Evolutionary conservation across 2,113 vertebrate genomes (phyloP), one percentile per base, ranked within the genome.

Genomic region (Cyanoramphus novaezelandiae): DNA sequence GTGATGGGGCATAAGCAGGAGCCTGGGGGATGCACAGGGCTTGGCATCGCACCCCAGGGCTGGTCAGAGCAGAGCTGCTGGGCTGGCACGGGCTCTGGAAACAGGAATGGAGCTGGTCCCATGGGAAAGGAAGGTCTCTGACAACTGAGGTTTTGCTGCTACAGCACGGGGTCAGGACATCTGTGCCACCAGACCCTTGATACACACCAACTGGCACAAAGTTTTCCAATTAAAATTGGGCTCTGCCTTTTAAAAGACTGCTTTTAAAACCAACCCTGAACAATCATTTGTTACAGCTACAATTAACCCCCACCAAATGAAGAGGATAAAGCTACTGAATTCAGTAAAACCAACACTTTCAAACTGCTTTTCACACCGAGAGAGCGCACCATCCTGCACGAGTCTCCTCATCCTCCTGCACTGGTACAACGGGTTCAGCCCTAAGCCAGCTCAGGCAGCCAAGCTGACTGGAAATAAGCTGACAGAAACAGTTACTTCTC

Each of bases 371-470:
- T 27, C 39, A 50, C 25, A 5, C 41, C 0, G 6, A 65, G 25
- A 6, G 6, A 23, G 47, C 10, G 11, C 23, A 16, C 21, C 0
- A 3, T 14, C 19, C 39, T 74, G n/a, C 4, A 1, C 0, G 24
- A 13, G 79, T 1, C 10, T 10, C 39, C 27, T 29, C 50, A 4
- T 17, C 46, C 29, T 81, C 44, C 64, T 31, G 44, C 53, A 9
- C 0, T 2, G 37, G 21, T 1, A 10, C 37, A 33, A 35, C 6
- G 4, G 59, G 9, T 19, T 37, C 72, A 44, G 63, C 35, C 2
- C 2, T 25, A 18, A 41, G 3, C 6, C 59, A 43, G 65, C 63
- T 14, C 43, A 10, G 52, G 60, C 33, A 47, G 65, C 44, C 37
- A 41, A 15, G 8, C 57, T 27, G 44, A 31, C 29, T 1, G 3